Conservation (phyloP, 2,888 invertebrate species). For the Harpalus rufipes region DNA sequence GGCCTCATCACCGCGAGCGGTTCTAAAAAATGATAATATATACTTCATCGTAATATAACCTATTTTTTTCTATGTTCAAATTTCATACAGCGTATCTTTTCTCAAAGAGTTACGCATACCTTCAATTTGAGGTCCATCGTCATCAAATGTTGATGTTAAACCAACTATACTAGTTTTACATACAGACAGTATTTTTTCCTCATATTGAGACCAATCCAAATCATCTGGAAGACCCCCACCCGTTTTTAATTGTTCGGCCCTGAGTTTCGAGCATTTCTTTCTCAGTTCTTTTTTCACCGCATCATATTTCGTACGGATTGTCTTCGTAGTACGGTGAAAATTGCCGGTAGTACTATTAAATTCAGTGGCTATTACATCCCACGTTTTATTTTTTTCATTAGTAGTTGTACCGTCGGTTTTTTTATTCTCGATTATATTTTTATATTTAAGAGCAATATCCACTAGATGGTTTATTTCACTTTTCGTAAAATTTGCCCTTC, state of each 20-base stretch:
- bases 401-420: no score
- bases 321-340: no score
- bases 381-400: no score
- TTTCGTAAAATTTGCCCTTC: no score
- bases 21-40: slow-evolving; percentile 15
- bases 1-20: slow-evolving; percentile 4
- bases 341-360: no score
- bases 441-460: no score
- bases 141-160: not conserved
- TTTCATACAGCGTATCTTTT: not conserved
- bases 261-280: not conserved
- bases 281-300: not conserved
- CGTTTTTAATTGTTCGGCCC: not conserved
- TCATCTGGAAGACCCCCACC: not conserved
- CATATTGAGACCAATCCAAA: not conserved
- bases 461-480: no score
- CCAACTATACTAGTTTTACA: slow-evolving; percentile 22
- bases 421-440: no score
- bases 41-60: not conserved
- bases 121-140: slow-evolving; percentile 11
- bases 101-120: not conserved
- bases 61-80: slow-evolving; percentile 10
- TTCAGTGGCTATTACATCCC: no score
- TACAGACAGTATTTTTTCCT: slow-evolving; percentile 13
- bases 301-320: no score